Evolutionary conservation across 2,113 vertebrate species (phyloP).

Genomic region (Melanerpes formicivorus): DNA sequence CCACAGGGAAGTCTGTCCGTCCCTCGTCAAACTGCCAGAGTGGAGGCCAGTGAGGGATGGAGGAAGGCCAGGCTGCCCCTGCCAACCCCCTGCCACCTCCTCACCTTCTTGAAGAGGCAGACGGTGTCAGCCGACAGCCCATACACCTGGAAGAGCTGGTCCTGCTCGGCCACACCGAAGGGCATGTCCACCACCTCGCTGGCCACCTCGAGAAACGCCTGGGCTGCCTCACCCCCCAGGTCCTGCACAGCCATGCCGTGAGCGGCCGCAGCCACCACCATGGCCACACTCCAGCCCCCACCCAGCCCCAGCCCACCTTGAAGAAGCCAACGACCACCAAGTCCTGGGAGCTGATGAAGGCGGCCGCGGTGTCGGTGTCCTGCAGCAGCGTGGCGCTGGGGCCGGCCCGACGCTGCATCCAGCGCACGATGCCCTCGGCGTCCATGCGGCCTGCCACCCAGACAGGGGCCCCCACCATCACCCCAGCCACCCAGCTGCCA

Average conservation of each 20-base stretch:
- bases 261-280: rapidly evolving
- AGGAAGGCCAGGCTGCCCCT: neutral
- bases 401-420: slow-evolving; percentile 81
- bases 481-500: neutral
- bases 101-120: slow-evolving; percentile 91
- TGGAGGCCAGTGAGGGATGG: neutral
- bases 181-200: slow-evolving; percentile 69
- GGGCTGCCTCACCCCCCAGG: slow-evolving; percentile 71
- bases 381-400: slow-evolving; percentile 72
- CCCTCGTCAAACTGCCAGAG: slow-evolving; percentile 82
- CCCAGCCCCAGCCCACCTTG: slow-evolving; percentile 52
- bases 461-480: rapidly evolving
- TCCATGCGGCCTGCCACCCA: neutral
- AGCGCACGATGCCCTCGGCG: slow-evolving; percentile 74
- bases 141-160: slow-evolving; percentile 81
- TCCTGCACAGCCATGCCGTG: slow-evolving; percentile 61
- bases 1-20: slow-evolving; percentile 78
- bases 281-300: rapidly evolving
- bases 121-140: slow-evolving; percentile 75
- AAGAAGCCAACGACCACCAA: slow-evolving; percentile 87
- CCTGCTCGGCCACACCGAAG: slow-evolving; percentile 79
- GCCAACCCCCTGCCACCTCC: neutral
- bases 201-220: slow-evolving; percentile 74
- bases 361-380: neutral
- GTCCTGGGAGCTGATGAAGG: slow-evolving; percentile 72